Evolutionary conservation across 2,113 vertebrate species (phyloP).

Genomic region (cat (Felis catus)): F.catus_Fca126_mat1.0 CM031411.1:4873501-4874000

Average conservation of each 20-base stretch:
- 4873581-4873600: background rate
- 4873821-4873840: background rate
- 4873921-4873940: background rate
- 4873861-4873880: background rate
- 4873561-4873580: background rate
- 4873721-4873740: background rate
- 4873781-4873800: background rate
- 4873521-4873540: background rate
- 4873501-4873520: background rate
- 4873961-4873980: too few species aligned
- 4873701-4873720: background rate
- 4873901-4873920: background rate
- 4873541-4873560: background rate
- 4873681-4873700: too few species aligned
- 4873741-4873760: background rate
- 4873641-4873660: background rate
- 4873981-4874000: too few species aligned
- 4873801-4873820: too few species aligned
- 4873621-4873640: background rate
- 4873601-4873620: too few species aligned
- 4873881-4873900: background rate
- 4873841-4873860: too few species aligned
- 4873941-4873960: background rate
- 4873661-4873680: background rate
- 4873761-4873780: fast-evolving